Evolutionary conservation across 2,888 invertebrate genomes (phyloP).

Genomic region (Melolontha melolontha): DNA sequence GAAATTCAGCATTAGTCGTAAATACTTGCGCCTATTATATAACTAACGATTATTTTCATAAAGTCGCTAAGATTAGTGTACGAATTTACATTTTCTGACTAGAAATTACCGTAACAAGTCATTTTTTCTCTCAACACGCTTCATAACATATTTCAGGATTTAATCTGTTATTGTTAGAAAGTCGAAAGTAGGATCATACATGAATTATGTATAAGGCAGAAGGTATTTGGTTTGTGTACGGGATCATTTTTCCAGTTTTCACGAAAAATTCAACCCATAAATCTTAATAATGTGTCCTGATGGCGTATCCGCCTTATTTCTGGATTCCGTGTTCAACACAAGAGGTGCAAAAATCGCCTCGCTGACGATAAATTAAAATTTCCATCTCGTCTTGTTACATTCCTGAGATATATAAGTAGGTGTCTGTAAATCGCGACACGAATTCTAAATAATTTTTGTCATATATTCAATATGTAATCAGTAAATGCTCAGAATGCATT

Average conservation of each 20-base stretch:
- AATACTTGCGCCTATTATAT: no score
- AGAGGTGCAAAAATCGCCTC: no score
- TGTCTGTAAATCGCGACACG: background rate
- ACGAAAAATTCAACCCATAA: constrained; percentile 12
- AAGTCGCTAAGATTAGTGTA: background rate
- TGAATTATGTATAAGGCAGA: background rate
- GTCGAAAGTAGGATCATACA: constrained; percentile 17
- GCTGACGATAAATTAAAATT: no score
- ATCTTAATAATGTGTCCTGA: constrained; percentile 21
- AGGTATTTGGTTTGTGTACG: no score
- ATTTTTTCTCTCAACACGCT: background rate
- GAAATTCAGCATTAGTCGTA: no score
- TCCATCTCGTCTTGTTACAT: background rate
- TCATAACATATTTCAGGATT: constrained; percentile 20
- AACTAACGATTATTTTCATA: no score
- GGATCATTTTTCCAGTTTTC: background rate
- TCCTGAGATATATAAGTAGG: constrained; percentile 3
- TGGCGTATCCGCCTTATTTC: constrained; percentile 28
- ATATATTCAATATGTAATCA: no score
- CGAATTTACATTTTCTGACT: background rate
- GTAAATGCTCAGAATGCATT: no score
- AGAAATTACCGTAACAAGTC: background rate
- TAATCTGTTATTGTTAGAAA: constrained; percentile 15
- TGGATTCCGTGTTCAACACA: constrained; percentile 6
- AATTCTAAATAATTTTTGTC: no score